Percentiles rank a stretch among this genome's conserved stretches.
These are phyloP conservation scores for Odontomyia ornata DNA, from an alignment of 2,888 invertebrate genomes.

Conservation along the genomic window DNA sequence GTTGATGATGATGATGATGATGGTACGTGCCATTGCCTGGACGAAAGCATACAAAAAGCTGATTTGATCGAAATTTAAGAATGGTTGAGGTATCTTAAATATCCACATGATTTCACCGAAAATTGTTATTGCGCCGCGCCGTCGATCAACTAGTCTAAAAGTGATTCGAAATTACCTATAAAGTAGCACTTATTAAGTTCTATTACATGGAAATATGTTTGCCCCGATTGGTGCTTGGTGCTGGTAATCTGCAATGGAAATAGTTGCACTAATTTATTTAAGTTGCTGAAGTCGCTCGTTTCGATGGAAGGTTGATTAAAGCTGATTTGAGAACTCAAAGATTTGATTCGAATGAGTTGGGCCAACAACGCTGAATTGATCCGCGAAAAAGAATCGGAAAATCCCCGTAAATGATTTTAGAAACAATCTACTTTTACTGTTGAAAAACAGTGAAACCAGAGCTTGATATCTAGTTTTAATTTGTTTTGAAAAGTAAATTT, in stretches of 20 bases:
- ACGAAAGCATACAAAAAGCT: conserved; percentile 27
- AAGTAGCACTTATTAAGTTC: conserved; percentile 20
- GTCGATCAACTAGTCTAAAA: conserved; percentile 12
- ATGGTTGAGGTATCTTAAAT: conserved; percentile 16
- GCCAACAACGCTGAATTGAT: too few relatives aligned
- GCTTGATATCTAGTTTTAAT: too few relatives aligned
- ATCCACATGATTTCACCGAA: conserved; percentile 31
- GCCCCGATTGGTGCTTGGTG: conserved; percentile 11
- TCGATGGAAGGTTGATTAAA: too few relatives aligned
- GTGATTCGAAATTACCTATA: conserved; percentile 13
- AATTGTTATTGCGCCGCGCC: conserved; percentile 19
- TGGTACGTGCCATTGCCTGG: conserved; percentile 33
- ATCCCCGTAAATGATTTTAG: too few relatives aligned
- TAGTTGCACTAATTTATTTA: too few relatives aligned
- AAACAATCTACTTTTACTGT: too few relatives aligned
- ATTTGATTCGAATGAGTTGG: too few relatives aligned
- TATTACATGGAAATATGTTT: conserved; percentile 27
- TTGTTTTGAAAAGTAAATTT: too few relatives aligned
- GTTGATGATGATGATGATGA: conserved; percentile 27
- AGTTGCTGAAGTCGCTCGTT: too few relatives aligned
- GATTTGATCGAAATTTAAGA: conserved; percentile 18
- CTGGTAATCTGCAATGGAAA: background rate
- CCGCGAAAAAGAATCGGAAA: too few relatives aligned
- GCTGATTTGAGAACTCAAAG: too few relatives aligned
- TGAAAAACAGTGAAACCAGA: too few relatives aligned